Percentiles rank a stretch among this genome's conserved stretches.
Conservation (phyloP, 2,797 vertebrate genomes). For the Perodicticus potto region DNA sequence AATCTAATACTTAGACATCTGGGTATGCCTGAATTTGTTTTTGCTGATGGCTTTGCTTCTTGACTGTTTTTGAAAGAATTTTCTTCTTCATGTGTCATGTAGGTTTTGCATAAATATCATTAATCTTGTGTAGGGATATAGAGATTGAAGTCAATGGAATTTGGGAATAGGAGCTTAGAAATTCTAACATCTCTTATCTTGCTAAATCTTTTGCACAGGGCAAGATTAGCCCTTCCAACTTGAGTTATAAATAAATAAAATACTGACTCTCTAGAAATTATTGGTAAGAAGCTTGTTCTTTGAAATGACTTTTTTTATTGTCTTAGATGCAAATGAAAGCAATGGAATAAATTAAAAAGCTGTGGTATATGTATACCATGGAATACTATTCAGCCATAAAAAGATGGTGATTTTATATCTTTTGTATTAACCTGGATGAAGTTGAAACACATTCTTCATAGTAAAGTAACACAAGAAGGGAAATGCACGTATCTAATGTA, state of each 20-base stretch:
- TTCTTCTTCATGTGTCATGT: not conserved
- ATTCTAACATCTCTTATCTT: not conserved
- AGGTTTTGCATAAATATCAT: not conserved
- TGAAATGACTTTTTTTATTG: slow-evolving; percentile 2
- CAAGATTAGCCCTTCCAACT: not conserved
- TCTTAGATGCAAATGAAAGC: slow-evolving; percentile 1
- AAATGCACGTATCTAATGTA: too few species aligned
- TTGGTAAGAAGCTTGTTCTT: slow-evolving; percentile 44
- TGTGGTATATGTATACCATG: too few species aligned
- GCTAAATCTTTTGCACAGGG: not conserved
- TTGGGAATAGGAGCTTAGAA: not conserved
- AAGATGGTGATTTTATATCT: too few species aligned
- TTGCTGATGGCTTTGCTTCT: not conserved
- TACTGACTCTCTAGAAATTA: slow-evolving; percentile 18
- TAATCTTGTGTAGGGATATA: not conserved
- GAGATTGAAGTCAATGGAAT: not conserved
- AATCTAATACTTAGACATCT: not conserved
- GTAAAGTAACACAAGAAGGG: too few species aligned
- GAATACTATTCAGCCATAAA: too few species aligned
- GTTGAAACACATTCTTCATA: too few species aligned
- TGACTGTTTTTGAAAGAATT: not conserved
- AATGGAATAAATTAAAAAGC: too few species aligned
- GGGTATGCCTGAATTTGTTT: not conserved
- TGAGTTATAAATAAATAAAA: slow-evolving; percentile 36
- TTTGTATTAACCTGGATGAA: too few species aligned